Evolutionary conservation across 2,888 invertebrate species (phyloP).

Genomic region (Pyrrhia umbra): DNA sequence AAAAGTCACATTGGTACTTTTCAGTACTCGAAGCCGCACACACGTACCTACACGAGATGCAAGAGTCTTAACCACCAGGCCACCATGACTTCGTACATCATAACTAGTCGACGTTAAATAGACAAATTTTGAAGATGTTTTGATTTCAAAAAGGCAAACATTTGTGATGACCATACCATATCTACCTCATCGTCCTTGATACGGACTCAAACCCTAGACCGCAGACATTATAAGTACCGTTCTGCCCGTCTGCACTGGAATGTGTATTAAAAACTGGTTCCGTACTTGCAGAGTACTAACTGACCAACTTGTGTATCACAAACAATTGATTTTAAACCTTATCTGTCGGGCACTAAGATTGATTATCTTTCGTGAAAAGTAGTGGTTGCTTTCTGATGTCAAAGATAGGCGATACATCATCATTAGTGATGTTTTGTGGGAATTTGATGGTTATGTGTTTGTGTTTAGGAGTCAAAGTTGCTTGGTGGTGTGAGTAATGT

Average conservation of each 20-base stretch:
- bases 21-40: too few species aligned
- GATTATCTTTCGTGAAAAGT: neutral
- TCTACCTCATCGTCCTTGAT: constrained; percentile 23
- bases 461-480: constrained; percentile 26
- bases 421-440: constrained; percentile 47
- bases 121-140: neutral
- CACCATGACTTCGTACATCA: too few species aligned
- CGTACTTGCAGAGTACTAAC: constrained; percentile 73
- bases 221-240: constrained; percentile 68
- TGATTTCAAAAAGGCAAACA: constrained; percentile 2
- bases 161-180: constrained; percentile 1
- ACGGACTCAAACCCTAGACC: constrained; percentile 51
- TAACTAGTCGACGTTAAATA: too few species aligned
- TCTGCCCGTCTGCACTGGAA: constrained; percentile 71
- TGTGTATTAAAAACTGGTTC: constrained; percentile 79
- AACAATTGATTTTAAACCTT: constrained; percentile 40
- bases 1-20: too few species aligned
- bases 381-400: constrained; percentile 44
- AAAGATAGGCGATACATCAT: constrained; percentile 57
- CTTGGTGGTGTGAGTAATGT: neutral
- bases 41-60: too few species aligned
- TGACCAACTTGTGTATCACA: constrained; percentile 61
- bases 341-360: constrained; percentile 2
- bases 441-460: constrained; percentile 18
- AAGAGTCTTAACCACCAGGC: too few species aligned